Evolutionary conservation across 1,140 invertebrate species (phyloP).

Genomic region (Drosophila sulfurigaster): DNA sequence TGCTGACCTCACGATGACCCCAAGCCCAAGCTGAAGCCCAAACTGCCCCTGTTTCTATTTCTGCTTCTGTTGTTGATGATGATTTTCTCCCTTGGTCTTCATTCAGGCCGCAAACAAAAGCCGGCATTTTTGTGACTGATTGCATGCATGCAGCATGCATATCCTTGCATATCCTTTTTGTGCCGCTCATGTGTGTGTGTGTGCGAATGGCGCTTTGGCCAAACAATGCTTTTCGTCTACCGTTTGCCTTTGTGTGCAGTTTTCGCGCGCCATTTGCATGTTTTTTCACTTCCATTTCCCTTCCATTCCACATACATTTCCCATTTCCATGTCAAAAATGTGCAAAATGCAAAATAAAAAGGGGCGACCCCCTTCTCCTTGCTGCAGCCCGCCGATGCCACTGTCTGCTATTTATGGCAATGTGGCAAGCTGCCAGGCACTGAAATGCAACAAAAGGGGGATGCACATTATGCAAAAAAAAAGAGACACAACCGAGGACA

Average conservation of each 20-base stretch:
- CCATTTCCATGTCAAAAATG: constrained; percentile 57
- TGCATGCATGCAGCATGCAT: constrained; percentile 65
- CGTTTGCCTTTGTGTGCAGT: constrained; percentile 45
- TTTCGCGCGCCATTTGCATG: constrained; percentile 78
- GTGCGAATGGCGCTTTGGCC: constrained; percentile 59
- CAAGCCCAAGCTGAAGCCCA: constrained; percentile 60
- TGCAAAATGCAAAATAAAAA: constrained; percentile 65
- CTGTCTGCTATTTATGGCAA: constrained; percentile 57
- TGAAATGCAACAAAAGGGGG: constrained; percentile 29
- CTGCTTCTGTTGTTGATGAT: constrained; percentile 41
- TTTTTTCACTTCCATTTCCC: constrained; percentile 45
- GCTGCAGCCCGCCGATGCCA: too few species aligned
- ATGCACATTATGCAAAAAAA: constrained; percentile 50
- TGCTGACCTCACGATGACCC: constrained; percentile 83
- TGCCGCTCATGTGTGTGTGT: constrained; percentile 1
- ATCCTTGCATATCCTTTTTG: constrained; percentile 75
- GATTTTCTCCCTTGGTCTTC: constrained; percentile 74
- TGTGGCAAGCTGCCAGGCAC: constrained; percentile 49
- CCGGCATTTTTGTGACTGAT: constrained; percentile 81
- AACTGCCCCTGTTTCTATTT: constrained; percentile 56
- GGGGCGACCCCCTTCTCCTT: constrained; percentile 21
- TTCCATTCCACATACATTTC: constrained; percentile 43
- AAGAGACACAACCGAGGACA: constrained; percentile 20
- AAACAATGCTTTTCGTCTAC: constrained; percentile 62
- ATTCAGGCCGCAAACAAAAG: constrained; percentile 79